Base-by-base conservation (phyloP, 2,888 invertebrate species). In the Marronus borbonicus region DNA sequence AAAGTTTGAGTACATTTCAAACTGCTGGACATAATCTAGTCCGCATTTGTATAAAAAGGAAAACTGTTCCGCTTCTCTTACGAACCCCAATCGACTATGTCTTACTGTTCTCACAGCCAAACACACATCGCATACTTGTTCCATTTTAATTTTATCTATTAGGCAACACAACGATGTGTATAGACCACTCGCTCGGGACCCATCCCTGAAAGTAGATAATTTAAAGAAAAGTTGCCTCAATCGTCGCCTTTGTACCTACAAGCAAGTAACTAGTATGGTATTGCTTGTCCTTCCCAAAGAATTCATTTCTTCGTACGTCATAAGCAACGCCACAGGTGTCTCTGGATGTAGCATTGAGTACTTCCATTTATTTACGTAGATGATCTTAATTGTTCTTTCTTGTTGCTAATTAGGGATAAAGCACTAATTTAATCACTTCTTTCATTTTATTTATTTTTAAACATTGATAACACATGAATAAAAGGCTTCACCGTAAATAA, bases 91-190 rank as follows among this genome's bases (percentile, higher is more conserved):
- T 69, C 90, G 85, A 64, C 88, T 89, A 79, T 87, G 87, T 76
- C 90, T 85, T 20, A 91, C 85, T 17, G 85, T 87, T 74, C 89
- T 85, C 14, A 90, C 89, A 3, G 90, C 89, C 74, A 89, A 85
- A 77, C 89, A 89, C 20, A 90, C 89, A 80, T 91, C 90, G 79
- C 90, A 90, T 78, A 88, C 86, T 50, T 89, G 89, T 83, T 91
- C 90, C 10, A 89, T 81, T 76, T 89, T 88, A 83, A 91, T 90
- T 84, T 89, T 89, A 80, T 90, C 90, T 24, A 90, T 85, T 12
- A 90, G 78, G 79, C 89, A 89, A n/a, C 86, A 86, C 77, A 89
- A 77, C 0, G 90, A 89, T 44, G 89, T 82, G 80, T 89, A 91
- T 28, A 90, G 82, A 12, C 90, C 91, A 81, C 88, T 87, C 8